Conservation (phyloP, 1,140 invertebrate genomes). For the Neodiprion fabricii region DNA sequence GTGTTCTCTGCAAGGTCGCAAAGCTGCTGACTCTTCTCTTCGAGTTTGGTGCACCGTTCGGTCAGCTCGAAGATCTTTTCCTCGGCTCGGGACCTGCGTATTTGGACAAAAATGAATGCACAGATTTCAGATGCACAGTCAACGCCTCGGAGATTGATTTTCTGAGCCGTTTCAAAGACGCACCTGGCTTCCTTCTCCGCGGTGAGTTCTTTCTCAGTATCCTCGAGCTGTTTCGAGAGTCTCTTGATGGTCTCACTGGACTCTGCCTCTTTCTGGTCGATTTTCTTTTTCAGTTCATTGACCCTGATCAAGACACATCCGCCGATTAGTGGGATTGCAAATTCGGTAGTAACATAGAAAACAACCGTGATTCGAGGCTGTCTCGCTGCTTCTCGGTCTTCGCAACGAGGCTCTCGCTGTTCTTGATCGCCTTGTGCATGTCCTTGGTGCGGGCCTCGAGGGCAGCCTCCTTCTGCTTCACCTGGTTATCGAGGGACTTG, state of each 20-base stretch:
- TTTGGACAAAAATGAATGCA: no score
- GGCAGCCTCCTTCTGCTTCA: constrained; percentile 40
- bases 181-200: constrained; percentile 32
- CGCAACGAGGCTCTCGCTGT: constrained; percentile 29
- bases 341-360: constrained; percentile 6
- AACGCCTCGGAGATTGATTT: not conserved
- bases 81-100: constrained; percentile 30
- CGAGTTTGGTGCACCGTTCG: constrained; percentile 29
- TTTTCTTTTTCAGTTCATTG: constrained; percentile 26
- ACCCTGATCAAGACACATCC: constrained; percentile 16
- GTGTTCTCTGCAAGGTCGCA: constrained; percentile 34
- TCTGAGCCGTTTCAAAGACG: not conserved
- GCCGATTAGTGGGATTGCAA: constrained; percentile 11
- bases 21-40: constrained; percentile 39
- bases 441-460: constrained; percentile 37
- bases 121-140: not conserved
- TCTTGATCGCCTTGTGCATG: constrained; percentile 41
- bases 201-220: constrained; percentile 16
- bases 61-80: constrained; percentile 25
- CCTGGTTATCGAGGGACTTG: constrained; percentile 35
- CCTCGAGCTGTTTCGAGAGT: constrained; percentile 30
- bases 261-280: constrained; percentile 31
- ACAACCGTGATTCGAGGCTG: constrained; percentile 40
- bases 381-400: constrained; percentile 47
- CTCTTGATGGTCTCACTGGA: constrained; percentile 27